phyloP scores from a whole-genome alignment of 2,797 vertebrate genomes.

The Etheostoma nigrum region DNA sequence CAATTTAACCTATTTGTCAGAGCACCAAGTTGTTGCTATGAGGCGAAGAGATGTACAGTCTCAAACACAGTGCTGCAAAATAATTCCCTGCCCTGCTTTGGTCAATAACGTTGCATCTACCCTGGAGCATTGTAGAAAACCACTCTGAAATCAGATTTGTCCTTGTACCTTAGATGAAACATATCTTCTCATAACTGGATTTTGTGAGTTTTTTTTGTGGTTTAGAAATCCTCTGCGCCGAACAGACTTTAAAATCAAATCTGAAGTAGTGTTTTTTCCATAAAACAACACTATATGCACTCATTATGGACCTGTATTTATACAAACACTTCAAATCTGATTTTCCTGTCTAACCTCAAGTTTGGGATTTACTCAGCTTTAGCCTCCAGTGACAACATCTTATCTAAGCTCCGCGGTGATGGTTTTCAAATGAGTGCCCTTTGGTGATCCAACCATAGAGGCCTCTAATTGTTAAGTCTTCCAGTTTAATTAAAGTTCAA shows the following conservation, averaged over 20 bases:
- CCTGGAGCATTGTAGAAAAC: constrained; percentile 56
- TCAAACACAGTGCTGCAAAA: constrained; percentile 37
- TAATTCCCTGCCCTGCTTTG: constrained; percentile 50
- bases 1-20: constrained; percentile 50
- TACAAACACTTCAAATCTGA: constrained; percentile 18
- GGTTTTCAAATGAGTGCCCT: constrained; percentile 49
- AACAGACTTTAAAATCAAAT: constrained; percentile 33
- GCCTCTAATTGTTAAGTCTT: constrained; percentile 72
- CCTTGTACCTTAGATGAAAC: constrained; percentile 40
- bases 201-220: constrained; percentile 6
- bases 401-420: constrained; percentile 33
- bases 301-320: constrained; percentile 4
- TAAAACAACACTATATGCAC: constrained; percentile 8
- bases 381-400: constrained; percentile 44
- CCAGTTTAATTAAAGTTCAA: constrained; percentile 77
- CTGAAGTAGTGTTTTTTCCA: constrained; percentile 25
- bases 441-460: constrained; percentile 55
- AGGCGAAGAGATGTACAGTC: constrained; percentile 41
- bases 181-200: constrained; percentile 52
- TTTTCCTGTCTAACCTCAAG: constrained; percentile 1
- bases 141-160: constrained; percentile 60
- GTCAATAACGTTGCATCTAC: constrained; percentile 67
- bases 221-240: constrained; percentile 8
- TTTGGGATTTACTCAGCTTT: constrained; percentile 27
- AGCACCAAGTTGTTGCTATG: constrained; percentile 28